phyloP scores from a whole-genome alignment of 2,797 vertebrate species.

The Hemitrygon akajei region DNA sequence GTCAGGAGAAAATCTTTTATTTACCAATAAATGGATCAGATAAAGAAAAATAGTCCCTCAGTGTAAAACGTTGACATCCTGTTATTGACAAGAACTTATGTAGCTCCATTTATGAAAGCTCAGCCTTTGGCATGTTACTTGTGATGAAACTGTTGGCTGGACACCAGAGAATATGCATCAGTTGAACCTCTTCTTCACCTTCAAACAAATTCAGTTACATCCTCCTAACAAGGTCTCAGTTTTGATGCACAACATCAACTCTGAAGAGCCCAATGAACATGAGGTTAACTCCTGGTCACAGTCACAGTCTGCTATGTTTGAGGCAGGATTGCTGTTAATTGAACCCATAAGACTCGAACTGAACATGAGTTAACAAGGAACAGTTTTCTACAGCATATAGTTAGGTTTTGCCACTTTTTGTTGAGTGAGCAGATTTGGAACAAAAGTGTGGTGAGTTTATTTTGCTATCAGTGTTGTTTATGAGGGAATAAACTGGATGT shows the following conservation, averaged over 20 bases:
- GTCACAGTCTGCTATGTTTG: not conserved
- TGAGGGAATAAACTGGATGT: not conserved
- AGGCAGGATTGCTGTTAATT: not conserved
- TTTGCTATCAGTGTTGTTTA: not conserved
- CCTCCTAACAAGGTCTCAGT: no score
- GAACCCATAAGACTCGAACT: not conserved
- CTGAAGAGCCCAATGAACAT: not conserved
- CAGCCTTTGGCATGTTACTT: not conserved
- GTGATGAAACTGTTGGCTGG: not conserved
- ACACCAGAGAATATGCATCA: not conserved
- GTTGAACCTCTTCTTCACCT: not conserved
- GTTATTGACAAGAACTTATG: not conserved
- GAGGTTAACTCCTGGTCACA: not conserved
- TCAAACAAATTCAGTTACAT: not conserved
- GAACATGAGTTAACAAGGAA: not conserved
- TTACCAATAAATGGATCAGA: no score
- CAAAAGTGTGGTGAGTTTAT: not conserved
- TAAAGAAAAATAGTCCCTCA: no score
- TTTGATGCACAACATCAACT: not conserved
- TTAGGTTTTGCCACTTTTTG: not conserved
- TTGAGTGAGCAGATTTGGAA: constrained; percentile 15
- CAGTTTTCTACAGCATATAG: not conserved
- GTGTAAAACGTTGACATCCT: not conserved
- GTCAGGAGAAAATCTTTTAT: not conserved
- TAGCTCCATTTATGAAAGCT: not conserved